These are phyloP conservation scores for Xanthia togata DNA, from an alignment of 2,888 invertebrate genomes.

Conservation along the genomic window DNA sequence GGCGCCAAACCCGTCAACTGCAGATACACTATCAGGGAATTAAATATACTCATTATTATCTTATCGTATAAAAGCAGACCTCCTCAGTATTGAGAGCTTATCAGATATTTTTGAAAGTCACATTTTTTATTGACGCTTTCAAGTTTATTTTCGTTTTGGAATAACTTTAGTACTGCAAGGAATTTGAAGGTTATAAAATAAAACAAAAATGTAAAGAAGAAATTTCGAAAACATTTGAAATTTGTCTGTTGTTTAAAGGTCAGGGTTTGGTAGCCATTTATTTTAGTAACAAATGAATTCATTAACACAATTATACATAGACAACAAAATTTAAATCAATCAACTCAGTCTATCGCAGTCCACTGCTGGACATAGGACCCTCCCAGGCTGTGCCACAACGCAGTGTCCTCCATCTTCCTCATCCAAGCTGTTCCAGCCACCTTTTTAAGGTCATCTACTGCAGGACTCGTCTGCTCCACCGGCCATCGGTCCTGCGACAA, in stretches of 20 bases:
- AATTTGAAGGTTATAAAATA: not conserved
- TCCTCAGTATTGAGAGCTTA: conserved; percentile 47
- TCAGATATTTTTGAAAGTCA: conserved; percentile 52
- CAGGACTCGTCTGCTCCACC: too few species aligned
- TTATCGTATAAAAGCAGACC: conserved; percentile 66
- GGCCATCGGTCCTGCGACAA: too few species aligned
- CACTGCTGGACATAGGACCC: too few species aligned
- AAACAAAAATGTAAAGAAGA: not conserved
- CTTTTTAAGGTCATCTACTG: too few species aligned
- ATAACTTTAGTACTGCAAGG: conserved; percentile 17
- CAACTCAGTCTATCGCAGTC: too few species aligned
- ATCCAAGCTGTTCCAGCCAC: too few species aligned
- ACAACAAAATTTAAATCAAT: too few species aligned
- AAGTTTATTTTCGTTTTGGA: conserved; percentile 28
- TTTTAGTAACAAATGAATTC: not conserved
- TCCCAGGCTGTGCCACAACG: too few species aligned
- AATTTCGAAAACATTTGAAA: too few species aligned
- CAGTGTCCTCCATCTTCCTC: too few species aligned
- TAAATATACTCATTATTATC: conserved; percentile 62
- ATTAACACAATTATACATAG: too few species aligned
- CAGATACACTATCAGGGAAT: conserved; percentile 66
- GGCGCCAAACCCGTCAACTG: conserved; percentile 65
- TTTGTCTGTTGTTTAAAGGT: not conserved
- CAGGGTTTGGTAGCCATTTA: not conserved
- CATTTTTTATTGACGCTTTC: conserved; percentile 52